Base-by-base conservation (phyloP, 2,888 invertebrate species). In the Cheilosia pagana region DNA sequence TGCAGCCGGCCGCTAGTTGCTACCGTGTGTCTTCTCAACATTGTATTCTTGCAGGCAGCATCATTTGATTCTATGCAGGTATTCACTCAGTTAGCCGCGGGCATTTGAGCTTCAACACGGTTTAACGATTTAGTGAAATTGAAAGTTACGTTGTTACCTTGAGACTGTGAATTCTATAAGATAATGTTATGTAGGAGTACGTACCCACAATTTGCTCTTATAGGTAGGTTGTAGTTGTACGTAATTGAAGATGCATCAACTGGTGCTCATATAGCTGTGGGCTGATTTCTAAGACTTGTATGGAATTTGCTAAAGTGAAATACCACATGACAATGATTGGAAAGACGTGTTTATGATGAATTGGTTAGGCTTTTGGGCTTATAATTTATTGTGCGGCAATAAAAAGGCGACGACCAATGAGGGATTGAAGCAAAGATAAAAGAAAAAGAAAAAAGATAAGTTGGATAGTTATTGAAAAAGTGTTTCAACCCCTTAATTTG, bases 101-200 rank as follows among this genome's bases (percentile, higher is more conserved):
- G 19, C 35, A 16, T 59, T 79, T 48, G 57, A 48, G 39, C 16
- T 45, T 63, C 35, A 62, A 53, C 45, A 45, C 43, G 25, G 21
- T n/a, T 60, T 60, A 60, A 52, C 21, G 72, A 50, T 48, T 71
- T 35, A 67, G 23, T 48, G 59, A 74, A 79, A 79, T 43, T 45
- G 74, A 79, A 79, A 74, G 79, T 67, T 41, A 65, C 21, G 39
- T 62, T 19, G 39, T 67, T 60, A 79, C 79, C 74, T 79, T 79
- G 74, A 74, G 57, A 52, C 21, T 52, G 10, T 25, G 43, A 5
- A 43, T 28, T 67, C 25, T 12, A 19, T 28, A 53, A 41, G 39
- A 45, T 19, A 45, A 45, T 16, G 8, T 19, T 45, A 19, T 5
- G 16, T 43, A 16, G 1, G n/a, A 1, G 6, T 28, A 12, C 25